Evolutionary conservation across 2,888 invertebrate genomes (phyloP), one percentile per base, ranked within the genome.

Genomic region (Lasius platythorax): DNA sequence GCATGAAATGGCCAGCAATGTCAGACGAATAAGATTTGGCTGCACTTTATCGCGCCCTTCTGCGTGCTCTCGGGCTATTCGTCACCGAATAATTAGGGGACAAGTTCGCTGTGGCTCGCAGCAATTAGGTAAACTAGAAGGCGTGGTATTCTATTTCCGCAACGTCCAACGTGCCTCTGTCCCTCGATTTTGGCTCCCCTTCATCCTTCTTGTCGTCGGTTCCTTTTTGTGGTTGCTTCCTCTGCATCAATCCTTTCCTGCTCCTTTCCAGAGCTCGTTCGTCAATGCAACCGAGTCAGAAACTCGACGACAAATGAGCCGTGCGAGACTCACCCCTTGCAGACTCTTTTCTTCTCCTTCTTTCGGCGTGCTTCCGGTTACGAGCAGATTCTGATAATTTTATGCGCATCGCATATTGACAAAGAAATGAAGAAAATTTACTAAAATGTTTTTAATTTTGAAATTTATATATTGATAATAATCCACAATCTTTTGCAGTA

Each of bases 91-190:
- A 94, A 94, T 94, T 94, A 94, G 94, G 92, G 92, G 94, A 94
- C 94, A 94, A 94, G 94, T 93, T 93, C 93, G 90, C 92, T 89
- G 92, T 78, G 91, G 92, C 94, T 92, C 92, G 90, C 92, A 87
- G 94, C 94, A 94, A 94, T 94, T 94, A 94, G 94, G 93, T 93
- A 93, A 94, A 94, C 93, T 92, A 93, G 93, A 92, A 91, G 94
- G 93, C 94, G 94, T 94, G 93, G 92, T 92, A 91, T 94, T 94
- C 94, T 94, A 94, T 94, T 94, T 92, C 92, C 92, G 93, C 93
- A 58, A 87, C 83, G 81, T 78, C 82, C 86, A 64, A 83, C 81
- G 73, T 78, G 81, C 82, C 76, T 76, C 84, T 74, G 76, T 82
- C 53, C 68, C 66, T 67, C 76, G 63, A 63, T 72, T 76, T 79